Evolutionary conservation across 2,888 invertebrate species (phyloP), one percentile per base, ranked within the genome.

Genomic region (Liopterus haemorrhoidalis): DNA sequence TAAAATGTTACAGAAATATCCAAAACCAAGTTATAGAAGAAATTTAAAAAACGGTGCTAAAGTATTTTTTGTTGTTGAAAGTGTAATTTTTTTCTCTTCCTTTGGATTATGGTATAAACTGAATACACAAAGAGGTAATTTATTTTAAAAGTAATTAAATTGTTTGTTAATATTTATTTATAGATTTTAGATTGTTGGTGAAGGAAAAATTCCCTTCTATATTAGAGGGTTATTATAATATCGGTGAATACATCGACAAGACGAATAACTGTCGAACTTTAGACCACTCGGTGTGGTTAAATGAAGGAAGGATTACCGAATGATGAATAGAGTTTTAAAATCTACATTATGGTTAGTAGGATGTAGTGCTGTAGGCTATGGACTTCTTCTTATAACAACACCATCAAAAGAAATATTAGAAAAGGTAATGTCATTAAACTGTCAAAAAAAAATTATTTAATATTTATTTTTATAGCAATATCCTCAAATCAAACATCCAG

Each of bases 101-200:
- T 85, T 81, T 68, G 72, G 70, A 49, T 59, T 80, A 55, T 87
- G 82, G 78, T 70, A 73, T 62, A 77, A 75, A 67, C 72, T 85
- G 64, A 85, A 84, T 62, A 76, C 75, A 37, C 78, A 81, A 57
- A 74, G 80, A 74, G 82, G 87, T 84, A 67, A 67, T 70, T 65
- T 56, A 48, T 46, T n/a, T 36, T 12, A 40, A 21, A 36, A 41
- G 35, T 49, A 20, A n/a, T 18, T 20, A 21, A 9, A 41, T 40
- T 40, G 46, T 40, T 32, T 44, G 38, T 44, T 43, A 25, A 14
- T 27, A 38, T 36, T 32, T 27, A 11, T 39, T 72, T 73, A 21
- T 69, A 87, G 87, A 81, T 67, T 82, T 80, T 59, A 79, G 87
- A 50, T 70, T 75, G 55, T 81, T 80, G 60, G 74, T 83, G 66